Evolutionary conservation across 2,888 invertebrate genomes (phyloP), one percentile per base, ranked within the genome.

Genomic region (Drosophila meridiana): DNA sequence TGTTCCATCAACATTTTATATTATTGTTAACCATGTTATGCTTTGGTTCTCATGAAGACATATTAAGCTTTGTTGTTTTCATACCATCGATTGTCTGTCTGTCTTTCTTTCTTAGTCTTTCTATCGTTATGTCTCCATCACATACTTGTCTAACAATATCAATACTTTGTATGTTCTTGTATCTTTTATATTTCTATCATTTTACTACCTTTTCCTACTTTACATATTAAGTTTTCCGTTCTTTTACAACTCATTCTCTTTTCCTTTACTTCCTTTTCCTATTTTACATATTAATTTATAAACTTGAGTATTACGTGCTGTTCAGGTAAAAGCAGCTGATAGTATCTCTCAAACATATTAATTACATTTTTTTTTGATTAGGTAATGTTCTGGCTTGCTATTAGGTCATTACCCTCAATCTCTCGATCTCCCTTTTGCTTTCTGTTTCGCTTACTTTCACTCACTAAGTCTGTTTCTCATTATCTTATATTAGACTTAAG

Each of bases 341-440:
- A 8, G 13, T 34, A 28, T 36, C 11, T 34, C 6, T 36, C 11
- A 26, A 14, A 8, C 45, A 36, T 40, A 47, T 59, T 20, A 69
- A 56, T 40, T 43, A 47, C n/a, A 53, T 69, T 79, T 30, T 11
- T 14, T 28, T n/a, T 56, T 20, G 30, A 20, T 42, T 42, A 38
- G 3, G 38, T 55, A 36, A 55, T 26, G 8, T 79, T 56, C 56
- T 42, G n/a, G 6, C 30, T 42, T 7, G 40, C 7, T 20, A 0
- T 20, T 7, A 32, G 40, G n/a, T n/a, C n/a, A 30, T 30, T 6
- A 28, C n/a, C 2, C 38, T 2, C 28, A n/a, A n/a, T 42, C 30
- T 42, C 5, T n/a, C 11, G 4, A 38, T 53, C 53, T 53, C 0
- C 7, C 8, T 38, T 38, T 36, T 55, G 8, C 38, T 38, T 38